Evolutionary conservation across 1,140 invertebrate genomes (phyloP), one percentile per base, ranked within the genome.

Genomic region (Polypedilum vanderplanki): DNA sequence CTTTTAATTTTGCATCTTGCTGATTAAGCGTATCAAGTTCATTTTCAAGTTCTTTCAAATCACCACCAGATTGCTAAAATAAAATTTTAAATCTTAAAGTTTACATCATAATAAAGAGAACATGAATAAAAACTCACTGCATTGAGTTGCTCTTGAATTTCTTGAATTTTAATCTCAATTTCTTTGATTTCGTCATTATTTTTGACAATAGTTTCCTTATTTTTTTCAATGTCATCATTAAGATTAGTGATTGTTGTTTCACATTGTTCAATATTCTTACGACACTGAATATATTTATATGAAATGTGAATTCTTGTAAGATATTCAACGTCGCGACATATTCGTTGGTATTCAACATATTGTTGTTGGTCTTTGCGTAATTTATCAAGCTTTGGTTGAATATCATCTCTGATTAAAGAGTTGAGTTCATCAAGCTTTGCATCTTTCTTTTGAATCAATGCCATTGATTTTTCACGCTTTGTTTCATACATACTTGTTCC

Each of bases 401-500:
- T 93, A 80, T 97, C 94, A 83, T 98, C 95, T 75, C 87, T 88
- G 5, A 97, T 84, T 75, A 97, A 88, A 79, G 87, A 85, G 82
- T 94, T 90, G 22, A 98, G 93, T 84, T 97, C 93, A 46, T 88
- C 85, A 0, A 99, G 84, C 84, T 96, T 97, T 3, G 87, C 88
- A 84, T 99, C 94, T 84, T 99, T 99, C 79, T 96, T 97, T 77
- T 94, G 92, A 76, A 99, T 96, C 0, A 91, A 93, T 80, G 90
- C 94, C 76, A 94, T 87, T 0, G 96, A 92, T 41, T 87, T 87
- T 78, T 95, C 91, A 79, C 96, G 97, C 81, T 99, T 99, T 0
- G 88, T 88, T 83, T 99, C 97, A 84, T 99, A 99, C 88, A 98
- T 92, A 79, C 92, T 91, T 1, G 98, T 98, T n/a, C 98, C 98